These are phyloP conservation scores for Cotesia congregata DNA, from an alignment of 2,888 invertebrate species.

Conservation along the genomic window DNA sequence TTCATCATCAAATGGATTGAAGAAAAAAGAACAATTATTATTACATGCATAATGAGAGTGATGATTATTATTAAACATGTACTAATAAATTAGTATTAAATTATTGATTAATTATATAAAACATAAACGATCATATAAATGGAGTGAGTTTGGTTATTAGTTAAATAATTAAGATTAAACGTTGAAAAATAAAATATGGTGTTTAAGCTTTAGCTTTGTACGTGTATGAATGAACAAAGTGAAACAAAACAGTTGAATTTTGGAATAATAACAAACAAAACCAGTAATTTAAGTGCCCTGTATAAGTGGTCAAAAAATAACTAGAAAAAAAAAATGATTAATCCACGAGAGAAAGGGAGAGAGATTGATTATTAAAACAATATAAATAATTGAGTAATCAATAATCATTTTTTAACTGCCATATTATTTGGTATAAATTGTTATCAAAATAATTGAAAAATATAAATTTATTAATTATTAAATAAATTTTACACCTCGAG, in stretches of 20 bases:
- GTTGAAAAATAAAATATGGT: conserved; percentile 33
- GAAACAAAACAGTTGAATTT: conserved; percentile 35
- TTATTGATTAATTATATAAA: conserved; percentile 28
- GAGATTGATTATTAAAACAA: conserved; percentile 18
- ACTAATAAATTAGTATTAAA: conserved; percentile 15
- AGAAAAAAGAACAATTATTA: conserved; percentile 40
- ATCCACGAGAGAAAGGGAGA: no score
- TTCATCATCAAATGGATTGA: not conserved
- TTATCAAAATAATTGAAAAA: conserved; percentile 46
- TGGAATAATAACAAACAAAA: conserved; percentile 32
- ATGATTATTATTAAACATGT: conserved; percentile 48
- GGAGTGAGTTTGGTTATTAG: conserved; percentile 48
- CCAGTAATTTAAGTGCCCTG: conserved; percentile 14
- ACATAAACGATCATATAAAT: conserved; percentile 49
- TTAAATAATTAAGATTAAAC: conserved; percentile 43
- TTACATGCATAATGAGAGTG: conserved; percentile 48
- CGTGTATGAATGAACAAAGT: conserved; percentile 47
- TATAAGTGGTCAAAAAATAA: conserved; percentile 1
- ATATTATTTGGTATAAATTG: conserved; percentile 58
- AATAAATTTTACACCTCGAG: conserved; percentile 43
- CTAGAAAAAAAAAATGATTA: no score
- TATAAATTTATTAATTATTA: conserved; percentile 24
- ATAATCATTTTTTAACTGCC: conserved; percentile 2
- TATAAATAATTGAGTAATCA: conserved; percentile 5
- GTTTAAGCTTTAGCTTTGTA: conserved; percentile 64